Evolutionary conservation across 2,797 vertebrate genomes (phyloP), one percentile per base, ranked within the genome.

Genomic region (Euphonia xanthogaster): DNA sequence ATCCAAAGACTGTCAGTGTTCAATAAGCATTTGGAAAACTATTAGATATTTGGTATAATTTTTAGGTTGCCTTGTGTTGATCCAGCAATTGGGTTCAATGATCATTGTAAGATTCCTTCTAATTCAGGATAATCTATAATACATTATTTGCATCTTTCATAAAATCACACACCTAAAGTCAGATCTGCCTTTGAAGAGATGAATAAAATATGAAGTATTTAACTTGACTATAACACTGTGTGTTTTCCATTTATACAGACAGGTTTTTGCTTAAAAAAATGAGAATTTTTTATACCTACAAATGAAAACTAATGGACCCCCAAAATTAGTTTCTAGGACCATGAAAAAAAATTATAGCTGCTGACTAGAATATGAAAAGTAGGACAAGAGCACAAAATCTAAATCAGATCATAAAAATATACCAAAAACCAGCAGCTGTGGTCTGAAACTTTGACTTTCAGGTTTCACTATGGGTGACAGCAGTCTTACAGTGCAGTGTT

Each of bases 371-470:
- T 23, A 35, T 24, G 19, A 47, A 71, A 91, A 82, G 14, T n/a
- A 21, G 13, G 19, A 61, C 10, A 42, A 14, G 11, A 79, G 6
- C 37, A 53, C 5, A 57, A 94, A 82, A 76, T 22, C 19, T 66
- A 50, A 60, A 82, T 22, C 15, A 58, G 40, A 51, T 73, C 14
- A 54, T 28, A 39, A 83, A 66, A 33, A 19, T 63, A 5, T 27
- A 6, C 27, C 2, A 19, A 37, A 37, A 50, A 9, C 1, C 3
- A 79, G 53, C 28, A 70, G 9, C 24, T 90, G 14, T 57, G 31
- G 30, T 65, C 30, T 61, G 72, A 79, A 92, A 67, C n/a, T 28
- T 22, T 79, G 44, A 73, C 35, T 73, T 90, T 79, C 54, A 85
- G 71, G 30, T 25, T 74, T 74, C 9, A 6, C 8, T 68, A 44